A percentile compares a stretch with the other conserved stretches of the same genome.
These are phyloP conservation scores for Pseudanteris insignis DNA, from an alignment of 2,888 invertebrate genomes.

Conservation along the genomic window DNA sequence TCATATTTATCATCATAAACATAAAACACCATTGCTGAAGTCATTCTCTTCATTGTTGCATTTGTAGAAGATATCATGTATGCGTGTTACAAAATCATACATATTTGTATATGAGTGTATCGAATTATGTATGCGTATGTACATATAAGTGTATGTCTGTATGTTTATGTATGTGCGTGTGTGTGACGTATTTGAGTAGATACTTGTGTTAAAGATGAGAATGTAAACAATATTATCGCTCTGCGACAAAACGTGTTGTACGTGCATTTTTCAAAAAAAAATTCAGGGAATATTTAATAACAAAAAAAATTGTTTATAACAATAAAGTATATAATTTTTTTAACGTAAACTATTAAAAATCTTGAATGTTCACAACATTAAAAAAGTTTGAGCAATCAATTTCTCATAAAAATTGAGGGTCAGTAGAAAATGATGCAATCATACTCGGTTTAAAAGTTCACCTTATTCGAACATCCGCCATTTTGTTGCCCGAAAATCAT, in stretches of 20 bases:
- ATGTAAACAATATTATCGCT: conserved; percentile 19
- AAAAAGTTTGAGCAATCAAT: too few species aligned
- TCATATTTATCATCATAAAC: conserved; percentile 23
- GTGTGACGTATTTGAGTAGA: background rate
- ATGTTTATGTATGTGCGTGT: conserved; percentile 6
- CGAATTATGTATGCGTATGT: too few species aligned
- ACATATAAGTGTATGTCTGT: background rate
- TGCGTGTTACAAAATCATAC: conserved; percentile 7
- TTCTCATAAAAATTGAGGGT: too few species aligned
- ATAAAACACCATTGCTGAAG: conserved; percentile 26
- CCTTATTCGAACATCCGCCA: conserved; percentile 4
- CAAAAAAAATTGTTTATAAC: conserved; percentile 1
- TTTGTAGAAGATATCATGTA: conserved; percentile 3
- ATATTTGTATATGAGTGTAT: conserved; percentile 1
- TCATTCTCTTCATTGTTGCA: conserved; percentile 31
- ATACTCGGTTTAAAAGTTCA: conserved; percentile 1
- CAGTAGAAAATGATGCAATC: conserved; percentile 1
- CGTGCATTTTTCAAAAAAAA: background rate
- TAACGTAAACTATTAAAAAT: too few species aligned
- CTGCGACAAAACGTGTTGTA: conserved; percentile 13
- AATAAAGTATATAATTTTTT: too few species aligned
- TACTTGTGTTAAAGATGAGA: conserved; percentile 1
- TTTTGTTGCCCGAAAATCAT: conserved; percentile 6
- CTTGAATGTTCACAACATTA: too few species aligned
- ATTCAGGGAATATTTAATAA: background rate